Conservation (phyloP, 2,113 vertebrate species). For the Numida meleagris region DNA sequence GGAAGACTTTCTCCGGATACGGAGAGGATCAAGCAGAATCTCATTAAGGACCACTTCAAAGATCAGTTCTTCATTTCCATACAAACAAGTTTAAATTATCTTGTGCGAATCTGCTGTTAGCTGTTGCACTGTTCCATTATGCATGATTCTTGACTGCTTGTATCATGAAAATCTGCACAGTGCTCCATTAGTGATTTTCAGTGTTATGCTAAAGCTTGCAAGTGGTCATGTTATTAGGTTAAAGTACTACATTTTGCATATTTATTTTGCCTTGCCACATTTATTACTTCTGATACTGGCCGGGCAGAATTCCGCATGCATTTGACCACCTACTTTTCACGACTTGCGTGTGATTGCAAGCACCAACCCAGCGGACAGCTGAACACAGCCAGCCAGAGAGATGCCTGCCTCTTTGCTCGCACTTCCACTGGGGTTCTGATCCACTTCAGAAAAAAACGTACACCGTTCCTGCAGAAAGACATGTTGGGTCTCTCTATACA, state of each 20-base stretch:
- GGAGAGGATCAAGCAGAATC: conserved; percentile 80
- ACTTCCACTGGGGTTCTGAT: neutral
- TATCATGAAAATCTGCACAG: conserved; percentile 74
- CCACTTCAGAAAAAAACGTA: neutral
- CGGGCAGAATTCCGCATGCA: neutral
- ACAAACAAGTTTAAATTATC: conserved; percentile 86
- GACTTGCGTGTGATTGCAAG: neutral
- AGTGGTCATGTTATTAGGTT: conserved; percentile 76
- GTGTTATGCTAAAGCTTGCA: conserved; percentile 73
- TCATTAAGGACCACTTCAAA: conserved; percentile 85
- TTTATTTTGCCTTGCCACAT: conserved; percentile 71
- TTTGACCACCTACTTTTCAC: conserved; percentile 37
- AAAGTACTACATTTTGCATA: conserved; percentile 73
- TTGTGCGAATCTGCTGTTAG: conserved; percentile 78
- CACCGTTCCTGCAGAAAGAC: neutral
- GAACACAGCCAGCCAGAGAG: neutral
- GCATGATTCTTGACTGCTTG: conserved; percentile 76
- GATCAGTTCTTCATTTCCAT: conserved; percentile 82
- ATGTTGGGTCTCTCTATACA: neutral
- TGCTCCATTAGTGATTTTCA: conserved; percentile 71
- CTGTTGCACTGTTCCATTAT: conserved; percentile 83
- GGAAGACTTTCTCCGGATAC: conserved; percentile 77
- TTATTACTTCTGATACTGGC: conserved; percentile 55
- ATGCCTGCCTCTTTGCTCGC: neutral
- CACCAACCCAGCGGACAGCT: neutral